These are phyloP conservation scores for Heliothis peltigera DNA, from an alignment of 2,888 invertebrate species.

Conservation along the genomic window DNA sequence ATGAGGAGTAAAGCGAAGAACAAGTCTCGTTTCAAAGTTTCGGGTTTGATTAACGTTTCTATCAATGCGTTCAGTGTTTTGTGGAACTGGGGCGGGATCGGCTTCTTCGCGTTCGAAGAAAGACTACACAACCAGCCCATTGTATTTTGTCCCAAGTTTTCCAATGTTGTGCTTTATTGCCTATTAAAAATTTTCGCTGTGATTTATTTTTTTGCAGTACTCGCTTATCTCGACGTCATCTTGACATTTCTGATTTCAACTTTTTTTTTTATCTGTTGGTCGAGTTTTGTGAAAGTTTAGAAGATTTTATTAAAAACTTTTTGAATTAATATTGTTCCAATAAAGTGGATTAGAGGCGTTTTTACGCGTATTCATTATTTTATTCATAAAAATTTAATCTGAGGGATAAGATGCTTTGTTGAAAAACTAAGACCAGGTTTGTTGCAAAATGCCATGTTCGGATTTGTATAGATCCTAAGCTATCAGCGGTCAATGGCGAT, in stretches of 20 bases:
- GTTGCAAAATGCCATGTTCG: too few species aligned
- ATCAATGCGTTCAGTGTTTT: conserved; percentile 68
- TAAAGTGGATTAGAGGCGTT: too few species aligned
- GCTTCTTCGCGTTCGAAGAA: conserved; percentile 59
- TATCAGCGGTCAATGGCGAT: too few species aligned
- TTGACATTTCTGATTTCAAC: conserved; percentile 24
- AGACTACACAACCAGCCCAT: conserved; percentile 61
- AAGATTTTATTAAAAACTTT: conserved; percentile 6
- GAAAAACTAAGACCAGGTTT: background rate
- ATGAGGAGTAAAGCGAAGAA: conserved; percentile 71
- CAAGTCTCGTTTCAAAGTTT: conserved; percentile 71
- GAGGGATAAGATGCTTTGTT: background rate
- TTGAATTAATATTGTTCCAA: background rate
- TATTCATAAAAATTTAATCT: background rate
- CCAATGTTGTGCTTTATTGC: conserved; percentile 41
- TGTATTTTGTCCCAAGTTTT: conserved; percentile 47
- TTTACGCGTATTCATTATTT: too few species aligned
- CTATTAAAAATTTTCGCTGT: conserved; percentile 27
- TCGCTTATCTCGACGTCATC: conserved; percentile 25
- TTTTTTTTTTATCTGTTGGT: conserved; percentile 13
- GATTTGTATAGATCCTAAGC: too few species aligned
- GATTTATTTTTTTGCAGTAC: conserved; percentile 15
- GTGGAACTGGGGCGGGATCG: conserved; percentile 64
- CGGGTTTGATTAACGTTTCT: conserved; percentile 73
- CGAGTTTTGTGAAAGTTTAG: conserved; percentile 6